Evolutionary conservation across 2,888 invertebrate species (phyloP).

Genomic region (Macrophya alboannulata): DNA sequence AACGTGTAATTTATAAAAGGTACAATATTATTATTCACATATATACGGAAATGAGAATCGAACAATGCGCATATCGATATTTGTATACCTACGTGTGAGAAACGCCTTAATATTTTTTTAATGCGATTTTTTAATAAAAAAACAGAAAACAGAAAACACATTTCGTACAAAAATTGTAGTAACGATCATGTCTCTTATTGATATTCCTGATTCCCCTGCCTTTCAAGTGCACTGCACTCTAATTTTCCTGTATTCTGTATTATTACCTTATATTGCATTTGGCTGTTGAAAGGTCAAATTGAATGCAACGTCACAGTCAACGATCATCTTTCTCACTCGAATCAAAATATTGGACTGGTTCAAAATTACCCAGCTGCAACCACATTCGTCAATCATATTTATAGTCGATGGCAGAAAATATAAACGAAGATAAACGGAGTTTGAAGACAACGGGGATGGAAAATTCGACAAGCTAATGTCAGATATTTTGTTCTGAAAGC

Average conservation of each 20-base stretch:
- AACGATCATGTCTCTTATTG: not conserved
- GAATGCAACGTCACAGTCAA: not conserved
- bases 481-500: not conserved
- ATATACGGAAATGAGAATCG: constrained; percentile 2
- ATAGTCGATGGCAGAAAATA: not conserved
- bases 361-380: not conserved
- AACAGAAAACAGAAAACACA: not conserved
- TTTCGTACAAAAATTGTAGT: constrained; percentile 8
- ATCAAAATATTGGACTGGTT: not conserved
- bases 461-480: no score
- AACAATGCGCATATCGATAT: constrained; percentile 43
- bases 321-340: not conserved
- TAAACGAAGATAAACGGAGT: no score
- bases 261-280: not conserved
- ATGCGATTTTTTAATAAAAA: constrained; percentile 66
- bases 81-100: constrained; percentile 64
- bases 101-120: constrained; percentile 72
- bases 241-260: not conserved
- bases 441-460: no score
- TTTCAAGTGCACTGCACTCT: not conserved
- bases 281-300: no score
- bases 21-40: not conserved
- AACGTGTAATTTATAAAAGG: not conserved
- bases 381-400: not conserved
- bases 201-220: not conserved